phyloP scores from a whole-genome alignment of 1,140 invertebrate species.

The Oryzaephilus surinamensis region DNA sequence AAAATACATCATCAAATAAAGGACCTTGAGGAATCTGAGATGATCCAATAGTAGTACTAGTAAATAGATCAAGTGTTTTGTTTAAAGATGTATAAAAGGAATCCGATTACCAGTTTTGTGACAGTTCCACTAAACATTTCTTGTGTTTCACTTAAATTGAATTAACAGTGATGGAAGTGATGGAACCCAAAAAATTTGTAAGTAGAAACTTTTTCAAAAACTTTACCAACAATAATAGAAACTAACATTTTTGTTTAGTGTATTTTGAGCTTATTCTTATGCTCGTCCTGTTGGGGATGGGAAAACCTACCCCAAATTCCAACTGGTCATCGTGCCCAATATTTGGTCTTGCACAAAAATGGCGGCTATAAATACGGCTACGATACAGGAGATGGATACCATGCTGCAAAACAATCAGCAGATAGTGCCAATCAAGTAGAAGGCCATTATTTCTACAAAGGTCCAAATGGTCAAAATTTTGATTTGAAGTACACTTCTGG shows the following conservation, averaged over 20 bases:
- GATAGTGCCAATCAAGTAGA: slow-evolving; percentile 18
- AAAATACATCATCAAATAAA: no score
- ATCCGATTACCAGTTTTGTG: slow-evolving; percentile 6
- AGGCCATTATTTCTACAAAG: slow-evolving; percentile 17
- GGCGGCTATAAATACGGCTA: slow-evolving; percentile 22
- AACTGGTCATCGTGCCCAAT: slow-evolving; percentile 15
- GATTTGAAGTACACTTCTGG: slow-evolving; percentile 18
- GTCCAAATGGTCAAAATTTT: slow-evolving; percentile 8
- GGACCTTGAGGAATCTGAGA: slow-evolving; percentile 9
- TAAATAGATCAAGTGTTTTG: slow-evolving; percentile 3
- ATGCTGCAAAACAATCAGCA: slow-evolving; percentile 8
- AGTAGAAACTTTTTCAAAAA: no score
- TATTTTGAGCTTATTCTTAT: not conserved
- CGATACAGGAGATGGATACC: slow-evolving; percentile 19
- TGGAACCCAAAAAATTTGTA: no score
- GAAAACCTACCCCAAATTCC: slow-evolving; percentile 15
- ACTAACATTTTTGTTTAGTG: not conserved
- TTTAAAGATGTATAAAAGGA: slow-evolving; percentile 9
- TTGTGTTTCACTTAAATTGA: no score
- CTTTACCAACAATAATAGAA: no score
- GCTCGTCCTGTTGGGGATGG: slow-evolving; percentile 8
- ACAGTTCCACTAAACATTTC: no score
- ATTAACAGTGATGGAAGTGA: no score
- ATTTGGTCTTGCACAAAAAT: slow-evolving; percentile 12
- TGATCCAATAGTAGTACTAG: slow-evolving; percentile 7